A percentile compares a stretch with the other conserved stretches of the same genome.
phyloP scores from a whole-genome alignment of 1,140 invertebrate genomes.

The Streblospio benedicti region DNA sequence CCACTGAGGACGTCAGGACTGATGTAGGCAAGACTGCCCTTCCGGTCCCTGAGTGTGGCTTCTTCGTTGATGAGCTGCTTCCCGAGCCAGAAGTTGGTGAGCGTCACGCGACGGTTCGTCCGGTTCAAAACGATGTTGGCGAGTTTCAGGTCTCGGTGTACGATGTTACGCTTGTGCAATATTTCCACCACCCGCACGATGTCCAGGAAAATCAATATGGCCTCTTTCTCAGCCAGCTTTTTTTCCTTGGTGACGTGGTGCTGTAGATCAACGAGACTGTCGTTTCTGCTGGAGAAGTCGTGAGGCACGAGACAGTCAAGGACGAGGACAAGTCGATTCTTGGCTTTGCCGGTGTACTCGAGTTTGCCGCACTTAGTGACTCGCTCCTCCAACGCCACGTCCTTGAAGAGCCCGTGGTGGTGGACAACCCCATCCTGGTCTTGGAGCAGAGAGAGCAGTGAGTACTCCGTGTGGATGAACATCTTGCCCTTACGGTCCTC shows the following conservation, averaged over 20 bases:
- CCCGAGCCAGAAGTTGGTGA: slow-evolving; percentile 75
- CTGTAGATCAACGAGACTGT: slow-evolving; percentile 66
- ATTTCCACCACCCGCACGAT: slow-evolving; percentile 66
- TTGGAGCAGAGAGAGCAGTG: slow-evolving; percentile 61
- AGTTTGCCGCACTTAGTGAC: slow-evolving; percentile 47
- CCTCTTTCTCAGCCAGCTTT: slow-evolving; percentile 66
- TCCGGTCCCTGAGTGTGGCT: slow-evolving; percentile 67
- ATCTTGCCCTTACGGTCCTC: slow-evolving; percentile 74
- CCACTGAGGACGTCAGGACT: slow-evolving; percentile 72
- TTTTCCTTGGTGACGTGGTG: slow-evolving; percentile 75
- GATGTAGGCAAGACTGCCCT: slow-evolving; percentile 76
- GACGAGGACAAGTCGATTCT: slow-evolving; percentile 62
- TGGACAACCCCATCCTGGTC: slow-evolving; percentile 67
- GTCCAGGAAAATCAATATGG: slow-evolving; percentile 67
- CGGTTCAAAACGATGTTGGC: slow-evolving; percentile 72
- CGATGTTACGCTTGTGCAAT: slow-evolving; percentile 72
- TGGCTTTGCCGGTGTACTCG: slow-evolving; percentile 56
- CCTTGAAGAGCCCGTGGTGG: slow-evolving; percentile 73
- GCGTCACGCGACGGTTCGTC: slow-evolving; percentile 59
- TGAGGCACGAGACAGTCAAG: slow-evolving; percentile 68
- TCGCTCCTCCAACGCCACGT: slow-evolving; percentile 61
- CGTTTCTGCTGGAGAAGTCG: slow-evolving; percentile 62
- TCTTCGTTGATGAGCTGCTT: slow-evolving; percentile 67
- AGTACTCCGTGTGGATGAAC: slow-evolving; percentile 72
- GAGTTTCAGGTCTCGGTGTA: slow-evolving; percentile 72